phyloP scores from a whole-genome alignment of 1,140 invertebrate species.

The Artemia franciscana region DNA sequence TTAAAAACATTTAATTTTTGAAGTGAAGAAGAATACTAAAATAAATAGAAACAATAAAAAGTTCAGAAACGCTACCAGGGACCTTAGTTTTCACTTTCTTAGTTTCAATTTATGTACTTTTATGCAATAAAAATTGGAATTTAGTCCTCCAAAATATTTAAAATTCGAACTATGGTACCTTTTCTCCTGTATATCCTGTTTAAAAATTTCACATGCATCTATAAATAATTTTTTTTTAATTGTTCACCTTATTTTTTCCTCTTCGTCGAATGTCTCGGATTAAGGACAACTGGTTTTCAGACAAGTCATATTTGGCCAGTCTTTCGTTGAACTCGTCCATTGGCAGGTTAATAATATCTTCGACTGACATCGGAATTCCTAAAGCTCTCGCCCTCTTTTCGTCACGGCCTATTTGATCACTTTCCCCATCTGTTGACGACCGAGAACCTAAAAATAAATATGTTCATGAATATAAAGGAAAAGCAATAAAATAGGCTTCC shows the following conservation, averaged over 20 bases:
- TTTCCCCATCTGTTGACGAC: conserved; percentile 19
- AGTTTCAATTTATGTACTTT: background rate
- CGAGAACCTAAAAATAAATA: conserved; percentile 4
- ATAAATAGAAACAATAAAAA: too few relatives aligned
- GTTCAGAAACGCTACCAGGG: background rate
- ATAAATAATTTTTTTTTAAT: background rate
- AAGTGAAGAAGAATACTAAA: too few relatives aligned
- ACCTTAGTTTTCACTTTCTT: background rate
- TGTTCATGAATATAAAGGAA: too few relatives aligned
- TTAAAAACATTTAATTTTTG: too few relatives aligned
- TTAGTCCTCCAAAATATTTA: too few relatives aligned
- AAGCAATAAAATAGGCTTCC: too few relatives aligned
- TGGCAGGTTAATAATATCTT: conserved; percentile 80
- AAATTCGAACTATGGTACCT: too few relatives aligned
- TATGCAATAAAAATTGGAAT: too few relatives aligned
- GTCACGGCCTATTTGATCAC: conserved; percentile 50
- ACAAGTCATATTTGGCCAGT: conserved; percentile 82
- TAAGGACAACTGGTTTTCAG: conserved; percentile 71
- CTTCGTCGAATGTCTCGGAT: conserved; percentile 75
- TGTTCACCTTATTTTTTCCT: conserved; percentile 63
- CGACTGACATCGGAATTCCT: conserved; percentile 57
- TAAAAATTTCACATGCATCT: background rate
- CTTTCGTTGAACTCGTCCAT: conserved; percentile 96
- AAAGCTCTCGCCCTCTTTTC: conserved; percentile 55
- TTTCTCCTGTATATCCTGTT: too few relatives aligned